Evolutionary conservation across 2,888 invertebrate species (phyloP).

Genomic region (Eristalis intricaria): DNA sequence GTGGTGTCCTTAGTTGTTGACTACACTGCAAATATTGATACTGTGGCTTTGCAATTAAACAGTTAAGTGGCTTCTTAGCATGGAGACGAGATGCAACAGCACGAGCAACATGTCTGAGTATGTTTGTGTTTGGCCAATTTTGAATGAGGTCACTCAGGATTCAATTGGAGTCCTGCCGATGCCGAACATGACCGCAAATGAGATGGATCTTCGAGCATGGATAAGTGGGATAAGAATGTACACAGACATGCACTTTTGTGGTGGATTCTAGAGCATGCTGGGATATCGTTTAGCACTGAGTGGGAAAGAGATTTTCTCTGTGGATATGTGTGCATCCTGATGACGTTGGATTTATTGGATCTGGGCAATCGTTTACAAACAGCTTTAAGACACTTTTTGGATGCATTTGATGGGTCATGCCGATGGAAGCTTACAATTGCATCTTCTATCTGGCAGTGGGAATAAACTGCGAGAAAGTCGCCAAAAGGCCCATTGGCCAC

Average conservation of each 20-base stretch:
- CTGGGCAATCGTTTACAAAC: too few species aligned
- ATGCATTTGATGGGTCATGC: too few species aligned
- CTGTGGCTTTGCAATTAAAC: slow-evolving; percentile 69
- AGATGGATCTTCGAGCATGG: neutral
- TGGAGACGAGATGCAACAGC: slow-evolving; percentile 45
- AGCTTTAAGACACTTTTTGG: too few species aligned
- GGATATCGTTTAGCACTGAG: too few species aligned
- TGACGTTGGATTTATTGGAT: too few species aligned
- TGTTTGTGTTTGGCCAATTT: slow-evolving; percentile 42
- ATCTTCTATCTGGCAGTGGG: too few species aligned
- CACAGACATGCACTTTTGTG: neutral
- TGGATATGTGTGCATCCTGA: too few species aligned
- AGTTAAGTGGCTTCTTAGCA: slow-evolving; percentile 67
- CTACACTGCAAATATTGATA: slow-evolving; percentile 65
- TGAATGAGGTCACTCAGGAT: slow-evolving; percentile 44
- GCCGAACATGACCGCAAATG: slow-evolving; percentile 60
- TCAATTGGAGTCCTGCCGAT: slow-evolving; percentile 31
- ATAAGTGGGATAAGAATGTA: neutral
- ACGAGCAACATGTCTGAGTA: slow-evolving; percentile 54
- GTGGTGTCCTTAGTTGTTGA: slow-evolving; percentile 61
- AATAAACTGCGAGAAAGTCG: too few species aligned
- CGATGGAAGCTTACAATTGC: too few species aligned
- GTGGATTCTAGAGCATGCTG: neutral
- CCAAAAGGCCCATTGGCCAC: too few species aligned
- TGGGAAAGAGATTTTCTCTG: too few species aligned